Percentiles rank a stretch among this genome's conserved stretches.
Evolutionary conservation across 2,888 invertebrate genomes (phyloP).

Genomic region (Pachliopta kotzebuea): DNA sequence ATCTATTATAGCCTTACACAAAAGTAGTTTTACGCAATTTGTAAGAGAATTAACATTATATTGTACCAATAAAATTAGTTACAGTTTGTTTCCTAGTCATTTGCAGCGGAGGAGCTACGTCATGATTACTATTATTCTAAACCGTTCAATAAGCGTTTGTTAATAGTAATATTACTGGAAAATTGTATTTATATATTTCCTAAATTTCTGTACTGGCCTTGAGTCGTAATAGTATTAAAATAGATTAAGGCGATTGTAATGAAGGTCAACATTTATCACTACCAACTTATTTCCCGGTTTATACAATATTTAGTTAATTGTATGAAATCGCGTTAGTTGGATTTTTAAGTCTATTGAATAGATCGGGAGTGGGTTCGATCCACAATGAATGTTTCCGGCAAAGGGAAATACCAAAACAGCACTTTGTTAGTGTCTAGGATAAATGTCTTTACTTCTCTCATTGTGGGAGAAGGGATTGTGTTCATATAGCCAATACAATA

Average conservation of each 20-base stretch:
- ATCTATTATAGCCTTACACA: neutral
- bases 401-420: too few relatives aligned
- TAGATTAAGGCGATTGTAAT: conserved; percentile 43
- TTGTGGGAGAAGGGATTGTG: too few relatives aligned
- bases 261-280: conserved; percentile 39
- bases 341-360: too few relatives aligned
- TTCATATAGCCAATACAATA: too few relatives aligned
- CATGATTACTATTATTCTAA: conserved; percentile 41
- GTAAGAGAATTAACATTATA: conserved; percentile 34
- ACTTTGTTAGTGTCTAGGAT: too few relatives aligned
- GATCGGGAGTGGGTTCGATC: too few relatives aligned
- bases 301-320: neutral
- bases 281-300: neutral
- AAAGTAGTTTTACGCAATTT: conserved; percentile 38
- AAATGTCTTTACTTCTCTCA: too few relatives aligned
- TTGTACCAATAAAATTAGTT: conserved; percentile 53
- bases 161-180: conserved; percentile 45
- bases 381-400: too few relatives aligned
- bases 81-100: conserved; percentile 47
- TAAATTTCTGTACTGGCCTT: conserved; percentile 54
- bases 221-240: conserved; percentile 42
- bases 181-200: conserved; percentile 43
- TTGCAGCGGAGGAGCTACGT: conserved; percentile 27
- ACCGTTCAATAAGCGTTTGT: conserved; percentile 45
- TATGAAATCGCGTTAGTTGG: too few relatives aligned